Evolutionary conservation across 2,113 vertebrate species (phyloP).

Genomic region (Ellobius talpinus): DNA sequence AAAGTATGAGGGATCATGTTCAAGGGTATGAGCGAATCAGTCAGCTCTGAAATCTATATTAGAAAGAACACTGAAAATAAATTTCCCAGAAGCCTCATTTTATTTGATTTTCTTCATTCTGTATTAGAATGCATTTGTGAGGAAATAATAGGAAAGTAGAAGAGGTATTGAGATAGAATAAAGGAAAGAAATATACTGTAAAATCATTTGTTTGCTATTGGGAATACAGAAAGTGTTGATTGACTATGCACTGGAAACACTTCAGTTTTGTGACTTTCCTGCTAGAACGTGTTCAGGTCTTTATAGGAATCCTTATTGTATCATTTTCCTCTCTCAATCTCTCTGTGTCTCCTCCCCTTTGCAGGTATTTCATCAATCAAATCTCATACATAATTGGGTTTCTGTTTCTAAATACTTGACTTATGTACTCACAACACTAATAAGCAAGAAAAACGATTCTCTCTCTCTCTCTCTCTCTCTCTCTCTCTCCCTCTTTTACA

Average conservation of each 20-base stretch:
- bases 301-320: neutral
- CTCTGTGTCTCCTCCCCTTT: neutral
- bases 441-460: neutral
- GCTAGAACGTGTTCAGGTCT: neutral
- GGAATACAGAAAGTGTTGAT: neutral
- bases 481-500: too few relatives aligned
- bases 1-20: neutral
- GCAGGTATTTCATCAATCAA: neutral
- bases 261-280: slow-evolving; percentile 24
- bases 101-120: neutral
- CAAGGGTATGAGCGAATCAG: neutral
- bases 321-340: neutral
- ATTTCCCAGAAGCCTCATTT: neutral
- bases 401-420: neutral
- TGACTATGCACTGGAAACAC: slow-evolving; percentile 28
- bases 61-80: slow-evolving; percentile 24
- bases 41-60: neutral
- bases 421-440: neutral
- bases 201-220: neutral
- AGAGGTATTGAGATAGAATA: neutral
- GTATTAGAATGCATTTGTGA: neutral
- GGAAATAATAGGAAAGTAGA: neutral
- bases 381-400: neutral
- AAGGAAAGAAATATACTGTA: neutral
- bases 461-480: too few relatives aligned